A percentile compares a stretch with the other conserved stretches of the same genome.
Evolutionary conservation across 2,797 vertebrate species (phyloP).

Genomic region (Halcyon leucocephala): DNA sequence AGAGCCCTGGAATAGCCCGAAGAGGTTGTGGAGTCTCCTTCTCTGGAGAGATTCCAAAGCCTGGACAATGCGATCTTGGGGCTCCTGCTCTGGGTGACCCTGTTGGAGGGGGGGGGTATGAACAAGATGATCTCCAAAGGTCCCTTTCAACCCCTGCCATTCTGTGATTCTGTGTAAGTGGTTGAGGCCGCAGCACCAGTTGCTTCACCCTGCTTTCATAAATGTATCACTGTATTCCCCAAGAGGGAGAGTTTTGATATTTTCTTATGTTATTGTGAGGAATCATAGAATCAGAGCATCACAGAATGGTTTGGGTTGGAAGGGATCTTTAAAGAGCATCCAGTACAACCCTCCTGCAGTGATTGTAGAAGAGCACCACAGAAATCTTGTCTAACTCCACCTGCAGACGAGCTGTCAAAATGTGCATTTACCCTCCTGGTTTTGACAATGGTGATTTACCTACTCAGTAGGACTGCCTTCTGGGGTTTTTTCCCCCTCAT

Average conservation of each 20-base stretch:
- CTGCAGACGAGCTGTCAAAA: not conserved
- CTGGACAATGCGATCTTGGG: not conserved
- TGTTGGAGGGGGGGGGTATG: not conserved
- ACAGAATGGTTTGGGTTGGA: not conserved
- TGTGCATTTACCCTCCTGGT: not conserved
- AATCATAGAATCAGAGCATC: not conserved
- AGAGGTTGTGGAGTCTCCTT: not conserved
- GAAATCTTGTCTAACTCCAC: not conserved
- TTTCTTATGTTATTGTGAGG: not conserved
- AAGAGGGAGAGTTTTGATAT: not conserved
- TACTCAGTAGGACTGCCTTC: not conserved
- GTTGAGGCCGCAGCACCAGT: not conserved
- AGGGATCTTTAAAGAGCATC: not conserved
- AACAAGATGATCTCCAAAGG: not conserved
- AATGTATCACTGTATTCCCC: not conserved
- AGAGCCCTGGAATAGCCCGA: no score
- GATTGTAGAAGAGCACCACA: not conserved
- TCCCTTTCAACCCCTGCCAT: not conserved
- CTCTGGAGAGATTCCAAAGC: not conserved
- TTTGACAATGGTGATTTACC: not conserved
- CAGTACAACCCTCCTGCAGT: not conserved
- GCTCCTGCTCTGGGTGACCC: not conserved
- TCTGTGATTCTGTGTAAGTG: not conserved
- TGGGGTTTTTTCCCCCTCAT: not conserved
- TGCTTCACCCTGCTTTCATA: not conserved